These are phyloP conservation scores for Trichogramma pretiosum DNA, from an alignment of 1,140 invertebrate species.

Conservation along the genomic window DNA sequence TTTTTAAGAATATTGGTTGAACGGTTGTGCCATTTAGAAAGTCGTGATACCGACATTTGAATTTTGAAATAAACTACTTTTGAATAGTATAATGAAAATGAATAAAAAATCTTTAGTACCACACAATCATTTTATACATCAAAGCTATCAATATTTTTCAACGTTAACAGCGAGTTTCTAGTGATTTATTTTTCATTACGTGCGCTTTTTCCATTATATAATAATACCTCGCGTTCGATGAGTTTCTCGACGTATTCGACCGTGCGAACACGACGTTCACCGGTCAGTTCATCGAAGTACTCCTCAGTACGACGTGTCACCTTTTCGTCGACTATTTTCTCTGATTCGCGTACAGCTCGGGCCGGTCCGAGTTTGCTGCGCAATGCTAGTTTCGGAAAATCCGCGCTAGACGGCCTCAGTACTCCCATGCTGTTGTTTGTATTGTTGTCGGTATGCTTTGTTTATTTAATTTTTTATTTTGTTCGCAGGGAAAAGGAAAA, in stretches of 20 bases:
- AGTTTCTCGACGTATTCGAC: slow-evolving; percentile 90
- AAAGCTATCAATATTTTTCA: too few relatives aligned
- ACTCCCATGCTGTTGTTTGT: slow-evolving; percentile 25
- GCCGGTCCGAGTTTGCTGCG: slow-evolving; percentile 70
- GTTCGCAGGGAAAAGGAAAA: slow-evolving; percentile 14
- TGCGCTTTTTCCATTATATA: too few relatives aligned
- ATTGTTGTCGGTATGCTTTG: slow-evolving; percentile 2
- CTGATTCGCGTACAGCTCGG: slow-evolving; percentile 70
- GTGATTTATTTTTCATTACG: too few relatives aligned
- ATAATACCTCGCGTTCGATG: slow-evolving; percentile 91
- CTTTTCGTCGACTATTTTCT: slow-evolving; percentile 81
- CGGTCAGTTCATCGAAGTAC: slow-evolving; percentile 74
- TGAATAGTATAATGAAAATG: too few relatives aligned
- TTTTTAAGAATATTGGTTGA: too few relatives aligned
- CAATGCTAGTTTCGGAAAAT: slow-evolving; percentile 75
- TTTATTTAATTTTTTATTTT: slow-evolving; percentile 6
- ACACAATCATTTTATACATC: too few relatives aligned
- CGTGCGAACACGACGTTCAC: slow-evolving; percentile 75
- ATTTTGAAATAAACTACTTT: too few relatives aligned
- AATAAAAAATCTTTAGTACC: too few relatives aligned
- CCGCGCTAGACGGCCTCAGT: slow-evolving; percentile 54
- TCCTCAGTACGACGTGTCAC: slow-evolving; percentile 79
- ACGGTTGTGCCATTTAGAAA: too few relatives aligned
- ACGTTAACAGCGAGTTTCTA: too few relatives aligned
- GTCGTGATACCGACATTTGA: too few relatives aligned